Conservation (phyloP, 2,797 vertebrate species). For the Fringilla coelebs region DNA sequence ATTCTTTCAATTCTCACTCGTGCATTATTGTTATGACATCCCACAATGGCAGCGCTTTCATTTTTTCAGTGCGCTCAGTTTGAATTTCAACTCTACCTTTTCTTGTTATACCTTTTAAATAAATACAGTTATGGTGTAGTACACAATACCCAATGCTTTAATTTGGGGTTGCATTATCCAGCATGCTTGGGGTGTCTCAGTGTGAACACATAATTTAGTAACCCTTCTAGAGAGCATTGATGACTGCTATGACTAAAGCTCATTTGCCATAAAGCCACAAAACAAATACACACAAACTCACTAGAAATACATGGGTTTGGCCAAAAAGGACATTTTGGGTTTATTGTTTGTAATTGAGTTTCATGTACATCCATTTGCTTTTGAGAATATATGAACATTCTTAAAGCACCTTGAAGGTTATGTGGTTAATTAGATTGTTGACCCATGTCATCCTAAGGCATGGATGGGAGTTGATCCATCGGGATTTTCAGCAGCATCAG, state of each 20-base stretch:
- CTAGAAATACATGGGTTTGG: not conserved
- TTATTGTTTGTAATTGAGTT: not conserved
- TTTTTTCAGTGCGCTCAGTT: not conserved
- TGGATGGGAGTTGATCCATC: not conserved
- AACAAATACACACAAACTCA: not conserved
- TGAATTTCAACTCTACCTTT: not conserved
- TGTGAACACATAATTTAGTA: not conserved
- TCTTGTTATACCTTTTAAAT: not conserved
- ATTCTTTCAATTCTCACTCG: constrained; percentile 5
- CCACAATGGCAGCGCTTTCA: not conserved
- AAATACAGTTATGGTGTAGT: not conserved
- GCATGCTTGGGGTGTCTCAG: not conserved
- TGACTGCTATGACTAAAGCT: not conserved
- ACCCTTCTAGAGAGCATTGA: not conserved
- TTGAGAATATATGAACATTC: not conserved
- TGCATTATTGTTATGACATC: not conserved
- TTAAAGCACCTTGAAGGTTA: not conserved
- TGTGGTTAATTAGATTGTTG: not conserved
- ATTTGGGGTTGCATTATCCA: not conserved
- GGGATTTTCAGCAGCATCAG: not conserved
- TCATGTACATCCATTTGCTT: not conserved
- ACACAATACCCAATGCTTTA: not conserved
- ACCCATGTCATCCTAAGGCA: not conserved
- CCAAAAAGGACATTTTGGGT: not conserved
- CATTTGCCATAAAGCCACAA: not conserved